A percentile compares a stretch with the other conserved stretches of the same genome.
phyloP scores from a whole-genome alignment of 1,140 invertebrate genomes.

The Danaus melanippus region DNA sequence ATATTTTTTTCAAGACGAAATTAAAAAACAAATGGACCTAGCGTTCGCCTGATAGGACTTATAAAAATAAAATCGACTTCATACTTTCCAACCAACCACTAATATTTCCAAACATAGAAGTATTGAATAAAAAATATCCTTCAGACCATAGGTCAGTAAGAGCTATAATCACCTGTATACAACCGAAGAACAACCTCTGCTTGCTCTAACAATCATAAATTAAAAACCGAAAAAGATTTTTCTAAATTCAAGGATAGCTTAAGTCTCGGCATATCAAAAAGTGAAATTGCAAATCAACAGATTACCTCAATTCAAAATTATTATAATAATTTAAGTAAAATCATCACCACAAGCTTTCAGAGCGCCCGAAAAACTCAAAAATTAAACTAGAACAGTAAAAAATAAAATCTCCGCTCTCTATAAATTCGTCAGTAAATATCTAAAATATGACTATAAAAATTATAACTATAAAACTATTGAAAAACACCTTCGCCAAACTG shows the following conservation, averaged over 20 bases:
- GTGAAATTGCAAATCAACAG: too few species aligned
- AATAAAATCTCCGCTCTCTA: slow-evolving; percentile 10
- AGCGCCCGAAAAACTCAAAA: background rate
- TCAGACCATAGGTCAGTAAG: too few species aligned
- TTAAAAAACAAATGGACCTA: slow-evolving; percentile 2
- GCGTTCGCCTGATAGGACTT: background rate
- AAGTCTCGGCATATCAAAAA: too few species aligned
- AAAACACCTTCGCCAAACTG: slow-evolving; percentile 12
- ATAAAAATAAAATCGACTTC: slow-evolving; percentile 7
- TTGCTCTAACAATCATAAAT: too few species aligned
- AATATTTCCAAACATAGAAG: slow-evolving; percentile 2
- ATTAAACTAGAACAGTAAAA: slow-evolving; percentile 5
- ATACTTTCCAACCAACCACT: slow-evolving; percentile 1
- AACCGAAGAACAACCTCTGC: too few species aligned
- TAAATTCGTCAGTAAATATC: slow-evolving; percentile 14
- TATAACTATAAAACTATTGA: slow-evolving; percentile 12
- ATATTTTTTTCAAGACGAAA: slow-evolving; percentile 4
- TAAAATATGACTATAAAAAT: slow-evolving; percentile 10
- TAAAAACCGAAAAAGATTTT: too few species aligned
- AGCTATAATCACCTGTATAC: too few species aligned
- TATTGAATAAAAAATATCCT: too few species aligned
- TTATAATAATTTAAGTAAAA: background rate
- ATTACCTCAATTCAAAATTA: too few species aligned
- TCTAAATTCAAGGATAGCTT: too few species aligned
- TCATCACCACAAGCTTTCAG: slow-evolving; percentile 3